A percentile compares a stretch with the other conserved stretches of the same genome.
Evolutionary conservation across 2,113 vertebrate genomes (phyloP).

Genomic region (Clarias magur): DNA sequence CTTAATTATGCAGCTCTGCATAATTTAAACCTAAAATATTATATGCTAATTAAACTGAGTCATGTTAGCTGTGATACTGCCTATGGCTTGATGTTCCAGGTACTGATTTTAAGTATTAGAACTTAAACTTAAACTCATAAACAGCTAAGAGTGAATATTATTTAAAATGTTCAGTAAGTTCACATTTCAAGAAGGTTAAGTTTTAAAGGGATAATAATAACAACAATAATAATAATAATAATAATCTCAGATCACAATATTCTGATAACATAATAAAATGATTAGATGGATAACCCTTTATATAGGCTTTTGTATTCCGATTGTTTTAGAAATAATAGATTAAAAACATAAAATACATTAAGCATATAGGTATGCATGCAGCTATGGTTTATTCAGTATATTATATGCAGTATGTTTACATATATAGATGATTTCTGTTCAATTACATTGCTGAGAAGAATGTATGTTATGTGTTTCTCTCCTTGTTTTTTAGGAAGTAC

Average conservation of each 20-base stretch:
- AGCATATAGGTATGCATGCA: background rate
- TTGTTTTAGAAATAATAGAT: background rate
- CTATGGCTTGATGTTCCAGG: background rate
- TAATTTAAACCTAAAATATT: conserved; percentile 5
- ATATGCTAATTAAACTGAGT: background rate
- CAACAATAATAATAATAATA: no score
- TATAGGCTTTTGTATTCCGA: background rate
- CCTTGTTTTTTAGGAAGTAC: background rate
- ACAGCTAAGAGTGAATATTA: background rate
- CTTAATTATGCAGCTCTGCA: background rate
- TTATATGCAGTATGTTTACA: background rate
- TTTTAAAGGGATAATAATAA: background rate
- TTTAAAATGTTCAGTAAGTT: background rate
- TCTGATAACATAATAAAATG: background rate
- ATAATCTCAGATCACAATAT: background rate
- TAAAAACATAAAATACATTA: background rate
- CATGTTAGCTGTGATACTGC: background rate
- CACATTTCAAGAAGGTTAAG: background rate
- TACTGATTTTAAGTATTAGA: background rate
- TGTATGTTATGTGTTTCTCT: background rate
- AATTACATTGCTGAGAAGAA: background rate
- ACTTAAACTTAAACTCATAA: background rate
- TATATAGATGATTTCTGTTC: background rate
- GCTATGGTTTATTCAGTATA: background rate
- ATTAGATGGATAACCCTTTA: background rate